phyloP scores from a whole-genome alignment of 2,113 vertebrate species.

The Sorex araneus region DNA sequence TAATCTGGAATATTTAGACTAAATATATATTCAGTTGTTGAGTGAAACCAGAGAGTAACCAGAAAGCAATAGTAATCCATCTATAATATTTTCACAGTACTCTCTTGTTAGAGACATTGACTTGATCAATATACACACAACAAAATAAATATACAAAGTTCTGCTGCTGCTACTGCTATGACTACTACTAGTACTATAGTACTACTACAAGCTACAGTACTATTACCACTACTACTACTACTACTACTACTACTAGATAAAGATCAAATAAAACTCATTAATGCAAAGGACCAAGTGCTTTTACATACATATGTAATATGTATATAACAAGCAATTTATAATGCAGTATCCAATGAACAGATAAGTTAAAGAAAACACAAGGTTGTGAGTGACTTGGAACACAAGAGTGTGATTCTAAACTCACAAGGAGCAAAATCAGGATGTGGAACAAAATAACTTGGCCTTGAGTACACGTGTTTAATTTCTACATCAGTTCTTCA shows the following conservation, averaged over 20 bases:
- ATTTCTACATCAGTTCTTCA: neutral
- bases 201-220: no score
- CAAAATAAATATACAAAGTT: neutral
- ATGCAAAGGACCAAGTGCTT: neutral
- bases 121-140: slow-evolving; percentile 37
- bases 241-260: neutral
- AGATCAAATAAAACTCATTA: neutral
- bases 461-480: neutral
- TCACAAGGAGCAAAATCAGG: neutral
- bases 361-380: neutral
- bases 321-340: neutral
- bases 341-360: neutral
- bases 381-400: neutral
- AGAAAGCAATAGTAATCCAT: neutral
- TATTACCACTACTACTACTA: neutral
- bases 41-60: slow-evolving; percentile 22
- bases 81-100: neutral
- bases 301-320: neutral
- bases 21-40: slow-evolving; percentile 21
- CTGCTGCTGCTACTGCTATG: neutral
- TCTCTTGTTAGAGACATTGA: neutral
- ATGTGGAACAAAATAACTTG: neutral
- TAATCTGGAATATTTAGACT: slow-evolving; percentile 35
- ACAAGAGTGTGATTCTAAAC: neutral
- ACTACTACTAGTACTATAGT: no score